phyloP scores from a whole-genome alignment of 2,113 vertebrate species.

The Sula dactylatra region DNA sequence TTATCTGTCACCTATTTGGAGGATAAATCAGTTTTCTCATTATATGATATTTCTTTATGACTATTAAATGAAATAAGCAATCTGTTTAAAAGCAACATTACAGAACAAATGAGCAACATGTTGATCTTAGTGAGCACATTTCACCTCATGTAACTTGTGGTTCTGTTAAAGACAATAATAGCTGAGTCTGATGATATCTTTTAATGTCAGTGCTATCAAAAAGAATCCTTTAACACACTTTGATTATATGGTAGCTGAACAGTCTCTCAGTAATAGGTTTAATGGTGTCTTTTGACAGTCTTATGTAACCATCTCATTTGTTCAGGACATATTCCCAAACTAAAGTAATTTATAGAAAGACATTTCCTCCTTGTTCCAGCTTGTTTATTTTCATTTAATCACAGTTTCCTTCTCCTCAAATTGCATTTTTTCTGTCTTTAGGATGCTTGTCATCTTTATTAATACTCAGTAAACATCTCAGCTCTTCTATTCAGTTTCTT shows the following conservation, averaged over 20 bases:
- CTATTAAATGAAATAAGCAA: slow-evolving; percentile 26
- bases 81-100: neutral
- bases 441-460: neutral
- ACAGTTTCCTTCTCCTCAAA: neutral
- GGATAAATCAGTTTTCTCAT: slow-evolving; percentile 8
- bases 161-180: slow-evolving; percentile 17
- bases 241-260: slow-evolving; percentile 37
- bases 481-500: neutral
- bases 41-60: neutral
- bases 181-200: neutral
- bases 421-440: neutral
- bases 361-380: neutral
- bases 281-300: slow-evolving; percentile 30
- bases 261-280: neutral
- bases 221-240: slow-evolving; percentile 32
- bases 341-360: slow-evolving; percentile 21
- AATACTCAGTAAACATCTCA: neutral
- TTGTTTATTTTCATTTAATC: slow-evolving; percentile 47
- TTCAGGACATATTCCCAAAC: slow-evolving; percentile 15
- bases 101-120: neutral
- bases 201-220: slow-evolving; percentile 16
- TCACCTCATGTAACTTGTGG: neutral
- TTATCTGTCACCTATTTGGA: neutral
- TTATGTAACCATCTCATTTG: slow-evolving; percentile 30
- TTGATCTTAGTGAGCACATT: neutral